Base-by-base conservation (phyloP, 2,888 invertebrate species). In the Agrochola lota region DNA sequence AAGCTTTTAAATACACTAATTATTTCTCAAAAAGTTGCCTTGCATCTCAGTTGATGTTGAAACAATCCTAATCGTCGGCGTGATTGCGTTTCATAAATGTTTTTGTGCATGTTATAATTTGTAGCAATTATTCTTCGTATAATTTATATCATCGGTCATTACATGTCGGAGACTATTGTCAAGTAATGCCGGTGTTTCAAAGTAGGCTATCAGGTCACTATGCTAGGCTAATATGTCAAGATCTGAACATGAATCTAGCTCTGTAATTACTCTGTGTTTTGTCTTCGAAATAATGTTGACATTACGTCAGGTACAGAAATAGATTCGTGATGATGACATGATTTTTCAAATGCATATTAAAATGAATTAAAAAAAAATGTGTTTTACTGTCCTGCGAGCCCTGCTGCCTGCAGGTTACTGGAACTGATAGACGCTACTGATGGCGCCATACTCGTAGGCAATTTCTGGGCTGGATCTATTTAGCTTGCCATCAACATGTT, bases 101-200 rank as follows among this genome's bases (percentile, higher is more conserved):
- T 77, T 81, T 78, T 84, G 78, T 73, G 9, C 75, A 81, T 77
- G 66, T 84, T 81, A 84, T 84, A 81, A 84, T 84, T 84, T 72
- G 74, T 70, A n/a, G 74, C 55, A 81, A 81, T 84, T 82, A 82
- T 71, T 80, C 70, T 68, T 76, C 46, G 30, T 26, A 20, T 76
- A 68, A 73, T 74, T 46, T 46, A 62, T 70, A 46, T 77, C 43
- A 55, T 43, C 12, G 15, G 26, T 20, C 59, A 52, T 70, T 75
- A 79, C 23, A 63, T 63, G 62, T 68, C 40, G 26, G 9, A 40
- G 40, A 71, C 71, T 26, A 64, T 83, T 84, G 60, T 83, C 46
- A 49, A 46, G 71, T 79, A 64, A 82, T 20, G 68, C 17, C 11
- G 35, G 23, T 78, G 12, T 62, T 79, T 70, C 49, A 35, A 80